phyloP scores from a whole-genome alignment of 2,888 invertebrate species.

The Chrysodeixis includens region DNA sequence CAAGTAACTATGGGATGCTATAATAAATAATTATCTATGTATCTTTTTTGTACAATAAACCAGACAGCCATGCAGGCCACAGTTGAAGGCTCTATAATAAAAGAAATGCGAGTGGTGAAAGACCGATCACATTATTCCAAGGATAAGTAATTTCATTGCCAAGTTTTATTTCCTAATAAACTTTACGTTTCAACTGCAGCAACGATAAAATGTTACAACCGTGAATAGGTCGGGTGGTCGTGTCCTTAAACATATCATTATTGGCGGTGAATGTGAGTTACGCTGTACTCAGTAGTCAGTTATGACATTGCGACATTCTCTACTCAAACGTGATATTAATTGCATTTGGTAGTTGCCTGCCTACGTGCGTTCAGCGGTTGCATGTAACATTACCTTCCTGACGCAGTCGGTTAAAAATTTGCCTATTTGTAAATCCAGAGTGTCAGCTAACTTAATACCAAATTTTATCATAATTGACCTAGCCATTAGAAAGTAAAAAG shows the following conservation, averaged over 20 bases:
- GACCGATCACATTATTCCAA: background rate
- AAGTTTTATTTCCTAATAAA: constrained; percentile 1
- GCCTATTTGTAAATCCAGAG: too few relatives aligned
- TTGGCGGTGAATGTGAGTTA: constrained; percentile 3
- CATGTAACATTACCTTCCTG: too few relatives aligned
- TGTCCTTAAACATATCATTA: background rate
- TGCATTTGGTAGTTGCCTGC: background rate
- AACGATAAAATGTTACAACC: background rate
- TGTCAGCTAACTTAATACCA: too few relatives aligned
- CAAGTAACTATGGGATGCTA: too few relatives aligned
- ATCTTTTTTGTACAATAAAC: too few relatives aligned
- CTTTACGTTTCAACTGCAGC: background rate
- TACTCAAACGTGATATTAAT: background rate
- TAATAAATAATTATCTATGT: too few relatives aligned
- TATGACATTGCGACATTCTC: constrained; percentile 2
- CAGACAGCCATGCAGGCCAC: too few relatives aligned
- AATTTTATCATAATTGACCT: too few relatives aligned
- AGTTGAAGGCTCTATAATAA: background rate
- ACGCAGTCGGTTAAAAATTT: too few relatives aligned
- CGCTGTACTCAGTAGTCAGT: background rate
- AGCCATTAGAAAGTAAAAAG: too few relatives aligned
- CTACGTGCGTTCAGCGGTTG: too few relatives aligned
- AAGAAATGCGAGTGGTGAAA: background rate
- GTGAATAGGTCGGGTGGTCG: constrained; percentile 2
- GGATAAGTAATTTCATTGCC: background rate